Conservation (phyloP, 1,140 invertebrate genomes). For the Sinonovacula constricta region DNA sequence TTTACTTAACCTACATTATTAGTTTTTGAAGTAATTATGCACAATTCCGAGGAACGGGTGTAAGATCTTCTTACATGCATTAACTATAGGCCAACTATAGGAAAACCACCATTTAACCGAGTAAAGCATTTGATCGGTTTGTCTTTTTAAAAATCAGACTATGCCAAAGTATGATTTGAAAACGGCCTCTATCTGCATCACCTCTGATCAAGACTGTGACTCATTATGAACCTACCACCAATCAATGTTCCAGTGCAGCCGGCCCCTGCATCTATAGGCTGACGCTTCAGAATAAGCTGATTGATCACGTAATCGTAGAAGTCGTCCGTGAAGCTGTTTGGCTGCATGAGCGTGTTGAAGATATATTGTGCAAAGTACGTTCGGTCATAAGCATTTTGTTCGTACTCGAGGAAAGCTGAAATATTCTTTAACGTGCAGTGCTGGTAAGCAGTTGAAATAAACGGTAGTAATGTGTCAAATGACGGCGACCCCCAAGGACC, state of each 20-base stretch:
- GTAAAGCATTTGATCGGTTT: no score
- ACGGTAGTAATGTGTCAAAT: slow-evolving; percentile 14
- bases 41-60: no score
- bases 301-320: slow-evolving; percentile 13
- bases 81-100: no score
- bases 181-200: no score
- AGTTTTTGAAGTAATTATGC: no score
- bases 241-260: slow-evolving; percentile 36
- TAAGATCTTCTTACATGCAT: no score
- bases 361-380: neutral
- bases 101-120: no score
- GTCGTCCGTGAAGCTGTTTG: slow-evolving; percentile 4
- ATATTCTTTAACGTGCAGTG: neutral
- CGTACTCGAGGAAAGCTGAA: slow-evolving; percentile 50
- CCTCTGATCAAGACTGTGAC: no score
- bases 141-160: no score
- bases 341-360: slow-evolving; percentile 11
- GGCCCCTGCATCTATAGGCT: neutral
- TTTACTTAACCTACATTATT: no score
- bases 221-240: slow-evolving; percentile 38
- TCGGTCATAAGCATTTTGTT: neutral
- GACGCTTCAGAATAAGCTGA: neutral
- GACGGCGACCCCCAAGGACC: slow-evolving; percentile 26
- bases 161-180: no score
- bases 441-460: neutral